Percentiles rank a stretch among this genome's conserved stretches.
Conservation (phyloP, 2,113 vertebrate genomes). For the Macquaria australasica region DNA sequence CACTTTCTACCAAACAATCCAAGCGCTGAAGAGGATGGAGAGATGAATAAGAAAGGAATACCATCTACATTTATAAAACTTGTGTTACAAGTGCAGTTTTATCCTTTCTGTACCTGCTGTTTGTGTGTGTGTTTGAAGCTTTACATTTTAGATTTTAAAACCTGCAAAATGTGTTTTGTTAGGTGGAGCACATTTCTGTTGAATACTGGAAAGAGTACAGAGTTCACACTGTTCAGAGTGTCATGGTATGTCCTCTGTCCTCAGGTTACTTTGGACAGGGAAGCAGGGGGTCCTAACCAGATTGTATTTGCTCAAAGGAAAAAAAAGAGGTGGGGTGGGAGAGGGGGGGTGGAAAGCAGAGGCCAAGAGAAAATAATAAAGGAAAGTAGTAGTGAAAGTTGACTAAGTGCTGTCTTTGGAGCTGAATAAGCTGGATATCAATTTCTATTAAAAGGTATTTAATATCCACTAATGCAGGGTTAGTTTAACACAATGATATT, state of each 20-base stretch:
- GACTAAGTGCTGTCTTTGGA: not conserved
- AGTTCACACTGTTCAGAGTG: slow-evolving; percentile 28
- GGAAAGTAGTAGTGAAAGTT: not conserved
- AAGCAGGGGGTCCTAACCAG: slow-evolving; percentile 23
- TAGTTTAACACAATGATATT: not conserved
- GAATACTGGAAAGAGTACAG: not conserved
- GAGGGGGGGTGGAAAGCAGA: not conserved
- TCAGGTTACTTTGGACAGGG: not conserved
- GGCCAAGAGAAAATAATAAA: slow-evolving; percentile 5
- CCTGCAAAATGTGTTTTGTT: not conserved
- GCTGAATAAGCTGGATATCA: not conserved
- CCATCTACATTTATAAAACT: not conserved
- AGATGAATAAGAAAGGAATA: not conserved
- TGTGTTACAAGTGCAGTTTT: not conserved
- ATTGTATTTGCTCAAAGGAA: slow-evolving; percentile 40
- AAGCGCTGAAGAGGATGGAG: not conserved
- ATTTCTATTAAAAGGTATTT: not conserved
- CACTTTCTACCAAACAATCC: not conserved
- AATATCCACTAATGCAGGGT: not conserved
- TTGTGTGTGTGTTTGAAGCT: not conserved
- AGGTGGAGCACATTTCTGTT: slow-evolving; percentile 5
- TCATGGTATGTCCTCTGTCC: slow-evolving; percentile 16
- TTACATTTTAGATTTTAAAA: not conserved
- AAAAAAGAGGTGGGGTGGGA: not conserved
- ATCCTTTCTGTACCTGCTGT: not conserved